Conservation (phyloP, 2,888 invertebrate genomes). For the Diogma glabrata region DNA sequence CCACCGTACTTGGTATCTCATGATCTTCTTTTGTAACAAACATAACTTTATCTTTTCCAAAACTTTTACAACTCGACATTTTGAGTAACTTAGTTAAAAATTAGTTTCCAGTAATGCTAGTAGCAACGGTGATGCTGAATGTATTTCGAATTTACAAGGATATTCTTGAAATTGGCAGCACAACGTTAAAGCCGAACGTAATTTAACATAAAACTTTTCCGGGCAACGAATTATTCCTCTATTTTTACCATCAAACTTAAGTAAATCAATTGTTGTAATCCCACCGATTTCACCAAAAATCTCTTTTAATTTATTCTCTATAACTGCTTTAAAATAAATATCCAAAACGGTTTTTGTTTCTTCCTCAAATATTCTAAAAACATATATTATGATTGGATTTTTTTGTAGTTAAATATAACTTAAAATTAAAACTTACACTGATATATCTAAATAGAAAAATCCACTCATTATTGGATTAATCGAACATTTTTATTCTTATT, state of each 20-base stretch:
- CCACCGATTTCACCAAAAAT: slow-evolving; percentile 48
- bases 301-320: slow-evolving; percentile 39
- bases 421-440: slow-evolving; percentile 38
- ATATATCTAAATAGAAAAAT: slow-evolving; percentile 43
- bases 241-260: slow-evolving; percentile 40
- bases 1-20: slow-evolving; percentile 54
- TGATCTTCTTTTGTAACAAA: slow-evolving; percentile 74
- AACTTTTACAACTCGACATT: slow-evolving; percentile 40
- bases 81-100: slow-evolving; percentile 17
- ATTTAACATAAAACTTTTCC: slow-evolving; percentile 40
- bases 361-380: slow-evolving; percentile 37
- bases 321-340: slow-evolving; percentile 45
- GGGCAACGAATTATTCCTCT: slow-evolving; percentile 46
- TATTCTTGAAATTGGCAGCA: slow-evolving; percentile 38
- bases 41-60: slow-evolving; percentile 71
- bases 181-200: slow-evolving; percentile 45
- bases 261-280: slow-evolving; percentile 41
- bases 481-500: background rate
- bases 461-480: slow-evolving; percentile 27
- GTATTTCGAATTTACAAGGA: slow-evolving; percentile 42
- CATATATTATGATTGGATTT: too few species aligned
- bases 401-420: too few species aligned
- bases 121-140: slow-evolving; percentile 40
- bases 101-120: slow-evolving; percentile 26
- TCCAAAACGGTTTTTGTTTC: slow-evolving; percentile 35